Evolutionary conservation across 2,797 vertebrate genomes (phyloP).

Genomic region (Darevskia nairensis): DNA sequence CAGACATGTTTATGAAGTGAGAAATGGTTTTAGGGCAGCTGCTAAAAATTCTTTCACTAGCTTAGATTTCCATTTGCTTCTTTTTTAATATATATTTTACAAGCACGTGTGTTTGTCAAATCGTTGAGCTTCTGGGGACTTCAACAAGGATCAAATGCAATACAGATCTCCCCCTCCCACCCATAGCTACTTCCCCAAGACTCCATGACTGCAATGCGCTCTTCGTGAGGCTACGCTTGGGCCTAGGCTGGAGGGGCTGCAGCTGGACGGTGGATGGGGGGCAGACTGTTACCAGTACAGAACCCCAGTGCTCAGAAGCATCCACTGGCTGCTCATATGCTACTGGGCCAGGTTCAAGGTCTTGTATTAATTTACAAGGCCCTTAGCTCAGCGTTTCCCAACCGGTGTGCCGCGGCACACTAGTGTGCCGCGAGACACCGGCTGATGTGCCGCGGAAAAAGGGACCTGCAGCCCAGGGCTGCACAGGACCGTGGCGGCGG

Average conservation of each 20-base stretch:
- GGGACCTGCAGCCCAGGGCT: no score
- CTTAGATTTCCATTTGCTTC: slow-evolving; percentile 82
- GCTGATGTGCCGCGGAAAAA: no score
- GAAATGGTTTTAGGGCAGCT: slow-evolving; percentile 80
- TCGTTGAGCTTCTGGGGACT: slow-evolving; percentile 78
- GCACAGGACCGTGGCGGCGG: no score
- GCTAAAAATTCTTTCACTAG: slow-evolving; percentile 82
- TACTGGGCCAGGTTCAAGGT: no score
- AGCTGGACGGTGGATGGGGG: not conserved
- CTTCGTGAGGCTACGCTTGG: not conserved
- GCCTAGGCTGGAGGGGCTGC: not conserved
- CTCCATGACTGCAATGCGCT: not conserved
- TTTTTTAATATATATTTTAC: slow-evolving; percentile 81
- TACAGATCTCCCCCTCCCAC: slow-evolving; percentile 55
- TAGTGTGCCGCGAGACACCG: no score
- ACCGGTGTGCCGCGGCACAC: no score
- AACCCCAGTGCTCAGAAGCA: no score
- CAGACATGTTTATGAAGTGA: slow-evolving; percentile 84
- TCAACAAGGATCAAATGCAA: slow-evolving; percentile 77
- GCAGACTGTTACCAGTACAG: no score
- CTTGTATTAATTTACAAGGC: no score
- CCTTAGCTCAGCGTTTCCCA: no score
- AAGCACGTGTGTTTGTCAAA: slow-evolving; percentile 76
- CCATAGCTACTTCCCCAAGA: slow-evolving; percentile 16
- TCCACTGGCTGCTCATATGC: not conserved